Base-by-base conservation (phyloP, 92 coral and sea anemone genomes). In the Galaxea fascicularis region DNA sequence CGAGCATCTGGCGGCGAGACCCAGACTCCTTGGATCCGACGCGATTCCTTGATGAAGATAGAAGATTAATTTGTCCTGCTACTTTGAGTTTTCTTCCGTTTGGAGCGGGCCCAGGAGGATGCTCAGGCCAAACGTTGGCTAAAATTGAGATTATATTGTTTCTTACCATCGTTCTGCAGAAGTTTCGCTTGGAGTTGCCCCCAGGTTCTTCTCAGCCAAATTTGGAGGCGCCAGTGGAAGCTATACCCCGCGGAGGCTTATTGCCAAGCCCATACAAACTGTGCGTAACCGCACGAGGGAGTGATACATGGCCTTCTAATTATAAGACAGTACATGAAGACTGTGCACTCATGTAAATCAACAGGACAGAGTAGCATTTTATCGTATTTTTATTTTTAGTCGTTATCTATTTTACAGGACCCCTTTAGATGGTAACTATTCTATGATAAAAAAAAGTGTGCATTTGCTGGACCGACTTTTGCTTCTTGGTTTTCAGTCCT, bases 1-100 rank as follows among this genome's bases (percentile, higher is more conserved):
- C 88, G 54, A 71, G 71, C 28, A 79, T 89, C 11, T 95, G 98
- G 98, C 82, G 14, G 41, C 41, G 41, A 35, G 41, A 35, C 41
- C 41, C 41, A 35, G 41, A 35, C 41, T 35, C 41, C 41, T 35
- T 35, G 2, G 41, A 35, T 35, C 41, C 41, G 41, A 35, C 41
- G 41, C 41, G 41, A 2, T 35, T 35, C 6, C 41, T 35, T 35
- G 41, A 35, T 35, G 41, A 35, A 6, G 41, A 35, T 2, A 6
- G 41, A 35, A 35, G 6, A 2, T 35, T 35, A 2, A 35, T 35
- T 6, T 35, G 41, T 6, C 41, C 41, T 35, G 94, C 95, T 0
- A 60, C 89, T 10, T 85, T 87, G 44, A 94, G 98, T 59, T 95
- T 82, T 49, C 84, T 94, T 4, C 98, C 98, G 7, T 95, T 94